phyloP scores from a whole-genome alignment of 2,113 vertebrate species.

The Python bivittatus region DNA sequence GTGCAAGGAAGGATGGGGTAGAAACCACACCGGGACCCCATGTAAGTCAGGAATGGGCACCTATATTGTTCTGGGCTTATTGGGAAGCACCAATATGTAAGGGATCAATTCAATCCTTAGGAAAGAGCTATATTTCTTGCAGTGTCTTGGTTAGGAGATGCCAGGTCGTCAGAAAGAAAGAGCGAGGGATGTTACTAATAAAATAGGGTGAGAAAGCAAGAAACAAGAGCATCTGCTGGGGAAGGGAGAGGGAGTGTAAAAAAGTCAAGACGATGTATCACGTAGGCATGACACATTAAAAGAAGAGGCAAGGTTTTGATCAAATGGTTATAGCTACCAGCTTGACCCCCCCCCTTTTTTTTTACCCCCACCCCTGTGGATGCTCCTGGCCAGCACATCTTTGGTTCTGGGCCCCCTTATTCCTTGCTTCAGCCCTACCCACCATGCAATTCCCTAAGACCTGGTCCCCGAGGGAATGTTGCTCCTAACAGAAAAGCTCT shows the following conservation, averaged over 20 bases:
- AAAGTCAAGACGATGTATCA: background rate
- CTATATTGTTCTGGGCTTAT: background rate
- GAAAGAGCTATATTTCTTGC: background rate
- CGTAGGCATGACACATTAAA: background rate
- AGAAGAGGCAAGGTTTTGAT: background rate
- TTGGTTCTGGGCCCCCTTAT: background rate
- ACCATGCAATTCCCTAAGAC: background rate
- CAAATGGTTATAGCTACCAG: background rate
- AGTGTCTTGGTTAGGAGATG: background rate
- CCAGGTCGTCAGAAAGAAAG: too few relatives aligned
- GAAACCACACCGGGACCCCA: background rate
- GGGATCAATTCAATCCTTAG: background rate
- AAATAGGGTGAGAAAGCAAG: background rate
- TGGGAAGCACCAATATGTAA: background rate
- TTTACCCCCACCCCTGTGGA: background rate
- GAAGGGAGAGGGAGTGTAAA: background rate
- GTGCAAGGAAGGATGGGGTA: background rate
- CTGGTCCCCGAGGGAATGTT: too few relatives aligned
- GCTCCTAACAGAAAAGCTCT: too few relatives aligned
- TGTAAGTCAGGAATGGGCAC: background rate
- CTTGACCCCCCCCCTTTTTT: background rate
- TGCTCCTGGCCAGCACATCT: background rate
- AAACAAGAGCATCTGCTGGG: too few relatives aligned
- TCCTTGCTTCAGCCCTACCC: background rate
- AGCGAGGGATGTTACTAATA: background rate